Evolutionary conservation across 2,113 vertebrate species (phyloP).

Genomic region (Isurus oxyrinchus): DNA sequence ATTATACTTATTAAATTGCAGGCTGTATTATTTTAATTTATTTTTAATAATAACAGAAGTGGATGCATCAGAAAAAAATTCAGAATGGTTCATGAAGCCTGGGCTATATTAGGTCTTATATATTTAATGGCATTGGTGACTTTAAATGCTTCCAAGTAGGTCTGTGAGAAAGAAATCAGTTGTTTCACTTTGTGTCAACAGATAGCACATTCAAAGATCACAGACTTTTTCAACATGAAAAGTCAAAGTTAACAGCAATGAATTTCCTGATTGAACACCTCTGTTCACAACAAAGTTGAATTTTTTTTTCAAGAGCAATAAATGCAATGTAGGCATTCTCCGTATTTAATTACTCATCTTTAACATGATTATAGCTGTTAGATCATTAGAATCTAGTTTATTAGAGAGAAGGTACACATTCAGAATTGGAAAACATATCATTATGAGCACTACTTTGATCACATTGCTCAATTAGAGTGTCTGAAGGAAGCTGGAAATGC

Average conservation of each 20-base stretch:
- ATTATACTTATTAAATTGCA: not conserved
- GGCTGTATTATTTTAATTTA: not conserved
- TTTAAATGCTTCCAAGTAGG: not conserved
- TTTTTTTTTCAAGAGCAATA: not conserved
- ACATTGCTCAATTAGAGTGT: not conserved
- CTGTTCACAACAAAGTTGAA: not conserved
- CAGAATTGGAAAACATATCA: slow-evolving; percentile 18
- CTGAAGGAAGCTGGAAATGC: not conserved
- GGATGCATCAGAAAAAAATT: not conserved
- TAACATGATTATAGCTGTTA: slow-evolving; percentile 22
- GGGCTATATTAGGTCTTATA: not conserved
- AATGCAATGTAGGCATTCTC: not conserved
- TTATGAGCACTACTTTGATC: slow-evolving; percentile 26
- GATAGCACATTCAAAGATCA: not conserved
- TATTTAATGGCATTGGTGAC: not conserved
- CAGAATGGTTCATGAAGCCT: not conserved
- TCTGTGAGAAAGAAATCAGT: not conserved
- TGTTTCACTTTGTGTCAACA: not conserved
- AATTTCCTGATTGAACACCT: not conserved
- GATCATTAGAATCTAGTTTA: slow-evolving; percentile 1
- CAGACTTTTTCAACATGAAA: not conserved
- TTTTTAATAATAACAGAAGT: not conserved
- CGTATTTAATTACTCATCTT: not conserved
- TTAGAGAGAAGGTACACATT: slow-evolving; percentile 8
- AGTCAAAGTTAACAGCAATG: slow-evolving; percentile 4